Base-by-base conservation (phyloP, 2,888 invertebrate species). In the Cryptus viduatorius region DNA sequence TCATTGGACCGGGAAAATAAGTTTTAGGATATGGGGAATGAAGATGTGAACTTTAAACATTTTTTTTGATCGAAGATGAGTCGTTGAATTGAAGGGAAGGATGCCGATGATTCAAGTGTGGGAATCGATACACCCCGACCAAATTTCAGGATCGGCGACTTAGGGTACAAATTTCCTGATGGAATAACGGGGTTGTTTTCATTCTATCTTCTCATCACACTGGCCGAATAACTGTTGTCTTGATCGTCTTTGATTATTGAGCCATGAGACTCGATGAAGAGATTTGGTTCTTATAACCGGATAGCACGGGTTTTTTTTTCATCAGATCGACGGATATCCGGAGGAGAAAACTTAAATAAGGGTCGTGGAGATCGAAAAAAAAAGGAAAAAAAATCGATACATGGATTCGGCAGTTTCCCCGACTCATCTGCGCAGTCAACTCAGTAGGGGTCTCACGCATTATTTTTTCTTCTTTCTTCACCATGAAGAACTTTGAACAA, bases 401-500 rank as follows among this genome's bases (percentile, higher is more conserved):
- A 7, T 37, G 37, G 3, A 2, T 19, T 42, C 16, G 42, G 50
- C 50, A 56, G 56, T 37, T 53, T 71, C 31, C 37, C 16, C 14
- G 71, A 71, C 50, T 71, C 71, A n/a, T 50, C 68, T 37, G 37
- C 31, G n/a, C n/a, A 59, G 19, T 37, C 19, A 16, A 29, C 59
- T 24, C 59, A 24, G 59, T 29, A 29, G 59, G 24, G 29, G 24
- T 44, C 50, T 65, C 64, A 44, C 56, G 37, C 67, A 16, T 67
- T 42, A 4, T 24, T 75, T 65, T 68, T 61, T 5, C 12, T 16
- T 29, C 31, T 14, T 46, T 14, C 46, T 16, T 61, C 59, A 46
- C 24, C n/a, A 14, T 12, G 16, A 65, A 46, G 29, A 65, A 78
- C 69, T 82, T 68, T 67, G 67, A 50, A 82, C 86, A 87, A 86